A percentile compares a stretch with the other conserved stretches of the same genome.
Evolutionary conservation across 2,888 invertebrate species (phyloP).

Genomic region (Cephus sareptanus): DNA sequence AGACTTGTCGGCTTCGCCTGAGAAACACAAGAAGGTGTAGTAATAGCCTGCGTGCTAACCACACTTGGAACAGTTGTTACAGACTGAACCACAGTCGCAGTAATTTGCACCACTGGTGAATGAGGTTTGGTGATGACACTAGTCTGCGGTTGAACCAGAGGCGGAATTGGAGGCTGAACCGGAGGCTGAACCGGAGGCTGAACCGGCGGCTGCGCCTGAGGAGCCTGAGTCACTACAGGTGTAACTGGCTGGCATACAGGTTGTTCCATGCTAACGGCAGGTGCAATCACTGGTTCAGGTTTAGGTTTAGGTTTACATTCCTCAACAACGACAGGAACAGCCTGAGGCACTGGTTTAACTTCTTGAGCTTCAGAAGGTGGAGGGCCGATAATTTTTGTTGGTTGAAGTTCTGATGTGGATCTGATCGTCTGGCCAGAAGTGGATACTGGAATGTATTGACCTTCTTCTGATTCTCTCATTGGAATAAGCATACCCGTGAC

Average conservation of each 20-base stretch:
- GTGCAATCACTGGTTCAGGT: constrained; percentile 32
- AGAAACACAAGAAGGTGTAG: constrained; percentile 23
- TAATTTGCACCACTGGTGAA: constrained; percentile 45
- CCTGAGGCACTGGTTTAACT: constrained; percentile 65
- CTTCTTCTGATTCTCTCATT: constrained; percentile 78
- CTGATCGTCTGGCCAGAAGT: constrained; percentile 42
- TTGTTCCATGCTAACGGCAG: constrained; percentile 10
- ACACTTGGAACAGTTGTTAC: constrained; percentile 4
- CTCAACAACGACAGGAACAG: constrained; percentile 68
- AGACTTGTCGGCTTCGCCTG: constrained; percentile 69
- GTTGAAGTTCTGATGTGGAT: constrained; percentile 24
- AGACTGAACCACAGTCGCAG: constrained; percentile 14
- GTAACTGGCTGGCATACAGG: constrained; percentile 11
- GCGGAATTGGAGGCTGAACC: not conserved
- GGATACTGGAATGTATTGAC: constrained; percentile 73
- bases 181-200: constrained; percentile 5
- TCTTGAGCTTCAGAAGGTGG: constrained; percentile 36
- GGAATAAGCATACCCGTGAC: constrained; percentile 79
- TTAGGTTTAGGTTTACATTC: constrained; percentile 64
- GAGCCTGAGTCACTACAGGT: not conserved
- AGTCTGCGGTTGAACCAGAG: constrained; percentile 32
- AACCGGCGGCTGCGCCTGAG: not conserved
- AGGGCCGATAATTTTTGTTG: constrained; percentile 22
- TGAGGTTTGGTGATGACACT: constrained; percentile 56
- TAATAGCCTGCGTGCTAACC: constrained; percentile 15